Conservation (phyloP, 1,140 invertebrate species). For the Cydia pomonella region DNA sequence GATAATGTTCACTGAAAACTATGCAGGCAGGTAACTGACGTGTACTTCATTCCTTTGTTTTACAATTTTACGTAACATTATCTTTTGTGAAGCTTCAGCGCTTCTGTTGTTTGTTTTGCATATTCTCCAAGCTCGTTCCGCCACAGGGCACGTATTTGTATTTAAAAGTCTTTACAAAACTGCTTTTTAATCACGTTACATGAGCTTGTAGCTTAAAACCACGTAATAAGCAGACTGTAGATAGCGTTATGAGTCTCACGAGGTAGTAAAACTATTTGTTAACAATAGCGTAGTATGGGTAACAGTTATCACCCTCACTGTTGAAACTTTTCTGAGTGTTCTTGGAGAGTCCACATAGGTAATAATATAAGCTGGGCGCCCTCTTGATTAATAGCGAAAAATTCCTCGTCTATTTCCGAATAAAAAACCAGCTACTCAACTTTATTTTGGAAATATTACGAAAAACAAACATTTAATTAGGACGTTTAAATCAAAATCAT, state of each 20-base stretch:
- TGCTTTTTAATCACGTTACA: constrained; percentile 1
- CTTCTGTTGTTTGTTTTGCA: constrained; percentile 26
- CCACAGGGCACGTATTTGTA: not conserved
- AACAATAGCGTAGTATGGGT: not conserved
- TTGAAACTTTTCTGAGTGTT: too few species aligned
- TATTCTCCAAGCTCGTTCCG: constrained; percentile 16
- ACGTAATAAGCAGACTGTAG: constrained; percentile 4
- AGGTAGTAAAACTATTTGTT: not conserved
- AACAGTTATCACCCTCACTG: not conserved
- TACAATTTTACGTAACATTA: constrained; percentile 25
- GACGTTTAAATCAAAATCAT: not conserved
- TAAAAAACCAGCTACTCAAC: too few species aligned
- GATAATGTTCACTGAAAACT: constrained; percentile 25
- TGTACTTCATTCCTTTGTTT: constrained; percentile 48
- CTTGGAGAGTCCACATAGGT: too few species aligned
- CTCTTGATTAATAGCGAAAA: too few species aligned
- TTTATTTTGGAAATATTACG: too few species aligned
- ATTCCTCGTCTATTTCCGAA: too few species aligned
- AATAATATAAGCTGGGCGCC: too few species aligned
- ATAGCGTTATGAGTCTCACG: not conserved
- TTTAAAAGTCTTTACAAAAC: constrained; percentile 2
- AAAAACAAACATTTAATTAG: too few species aligned
- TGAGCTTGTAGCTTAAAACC: not conserved
- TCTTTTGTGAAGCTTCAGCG: constrained; percentile 27
- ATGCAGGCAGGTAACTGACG: constrained; percentile 35